Conservation (phyloP, 2,797 vertebrate genomes). For the Carduelis carduelis region DNA sequence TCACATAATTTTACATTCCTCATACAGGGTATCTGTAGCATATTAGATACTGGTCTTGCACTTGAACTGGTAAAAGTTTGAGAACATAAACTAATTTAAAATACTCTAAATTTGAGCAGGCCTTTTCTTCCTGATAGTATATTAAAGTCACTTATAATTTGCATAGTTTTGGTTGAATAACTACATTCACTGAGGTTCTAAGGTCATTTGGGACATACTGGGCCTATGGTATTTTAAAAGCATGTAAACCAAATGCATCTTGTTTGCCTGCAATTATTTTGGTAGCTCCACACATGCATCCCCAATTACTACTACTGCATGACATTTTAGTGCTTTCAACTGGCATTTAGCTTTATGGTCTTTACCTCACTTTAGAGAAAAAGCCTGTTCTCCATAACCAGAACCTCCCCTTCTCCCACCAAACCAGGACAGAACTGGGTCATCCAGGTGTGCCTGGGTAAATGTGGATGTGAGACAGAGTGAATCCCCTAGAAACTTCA, state of each 20-base stretch:
- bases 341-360: background rate
- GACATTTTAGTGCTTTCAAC: background rate
- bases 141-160: background rate
- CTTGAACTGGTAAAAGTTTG: background rate
- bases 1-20: background rate
- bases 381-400: background rate
- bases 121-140: background rate
- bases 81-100: background rate
- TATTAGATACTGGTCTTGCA: background rate
- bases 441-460: background rate
- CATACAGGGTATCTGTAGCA: background rate
- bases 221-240: background rate
- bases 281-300: background rate
- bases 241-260: background rate
- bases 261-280: background rate
- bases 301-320: background rate
- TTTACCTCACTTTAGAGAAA: background rate
- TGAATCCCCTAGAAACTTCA: background rate
- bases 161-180: background rate
- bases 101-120: background rate
- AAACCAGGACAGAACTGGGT: background rate
- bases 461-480: background rate
- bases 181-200: background rate
- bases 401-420: accelerated
- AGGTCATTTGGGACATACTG: background rate